Percentiles rank a stretch among this genome's conserved stretches.
phyloP scores from a whole-genome alignment of 92 coral and sea anemone species.

The Epizoanthus fatuus region DNA sequence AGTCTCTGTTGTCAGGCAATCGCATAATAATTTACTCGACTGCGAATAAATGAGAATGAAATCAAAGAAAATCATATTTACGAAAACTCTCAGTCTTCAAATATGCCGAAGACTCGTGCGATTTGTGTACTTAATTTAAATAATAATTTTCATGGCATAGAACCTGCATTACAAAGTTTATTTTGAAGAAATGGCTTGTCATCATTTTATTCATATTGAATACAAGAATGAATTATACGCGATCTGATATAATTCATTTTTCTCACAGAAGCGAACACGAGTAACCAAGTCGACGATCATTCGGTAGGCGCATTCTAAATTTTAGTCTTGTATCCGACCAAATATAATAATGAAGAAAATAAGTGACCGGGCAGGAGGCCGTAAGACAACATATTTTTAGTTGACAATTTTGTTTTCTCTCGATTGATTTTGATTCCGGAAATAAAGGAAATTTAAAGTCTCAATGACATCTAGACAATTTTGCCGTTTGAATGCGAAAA shows the following conservation, averaged over 20 bases:
- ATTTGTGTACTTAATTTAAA: conserved; percentile 51
- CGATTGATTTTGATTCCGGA: conserved; percentile 37
- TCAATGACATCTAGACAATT: conserved; percentile 23
- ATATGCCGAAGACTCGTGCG: conserved; percentile 40
- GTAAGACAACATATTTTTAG: not conserved
- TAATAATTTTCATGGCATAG: conserved; percentile 21
- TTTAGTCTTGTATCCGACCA: conserved; percentile 24
- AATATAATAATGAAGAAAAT: conserved; percentile 30
- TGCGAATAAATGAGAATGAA: conserved; percentile 19
- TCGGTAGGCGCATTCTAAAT: not conserved
- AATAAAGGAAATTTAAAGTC: conserved; percentile 24
- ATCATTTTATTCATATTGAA: conserved; percentile 66
- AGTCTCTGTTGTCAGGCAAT: conserved; percentile 26
- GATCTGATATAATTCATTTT: conserved; percentile 49
- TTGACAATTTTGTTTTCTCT: conserved; percentile 17
- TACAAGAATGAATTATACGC: conserved; percentile 57
- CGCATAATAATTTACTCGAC: conserved; percentile 22
- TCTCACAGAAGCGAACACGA: conserved; percentile 35
- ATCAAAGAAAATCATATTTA: conserved; percentile 25
- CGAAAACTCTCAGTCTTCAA: conserved; percentile 23
- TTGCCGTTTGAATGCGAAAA: conserved; percentile 12
- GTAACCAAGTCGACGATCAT: conserved; percentile 6
- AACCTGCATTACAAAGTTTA: conserved; percentile 40
- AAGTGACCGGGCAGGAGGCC: conserved; percentile 32
- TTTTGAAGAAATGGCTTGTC: conserved; percentile 51